Base-by-base conservation (phyloP, 2,888 invertebrate genomes). In the Drosophila neonasuta region DNA sequence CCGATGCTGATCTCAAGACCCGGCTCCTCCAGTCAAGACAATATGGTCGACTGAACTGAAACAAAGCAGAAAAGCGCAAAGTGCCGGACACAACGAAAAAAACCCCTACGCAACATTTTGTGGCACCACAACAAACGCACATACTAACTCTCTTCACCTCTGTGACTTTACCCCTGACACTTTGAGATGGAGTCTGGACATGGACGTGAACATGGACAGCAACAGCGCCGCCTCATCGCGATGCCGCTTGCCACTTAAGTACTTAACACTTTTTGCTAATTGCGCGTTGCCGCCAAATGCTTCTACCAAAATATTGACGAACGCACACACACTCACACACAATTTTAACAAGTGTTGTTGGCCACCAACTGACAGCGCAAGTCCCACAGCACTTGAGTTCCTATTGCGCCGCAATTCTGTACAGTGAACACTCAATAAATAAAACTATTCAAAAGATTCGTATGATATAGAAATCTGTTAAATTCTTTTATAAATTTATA, bases 231-330 rank as follows among this genome's bases (percentile, higher is more conserved):
- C 74, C 83, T 68, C 69, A 59, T 34, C 87, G 72, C 56, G 46
- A 56, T 48, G 50, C 74, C 74, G 58, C 72, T 71, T 71, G 86
- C 86, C 86, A 83, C 87, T 84, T 84, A 86, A 87, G 87, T 87
- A 87, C 87, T 84, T 84, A 84, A 87, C 84, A 87, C 84, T 87
- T 83, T 87, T 87, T 77, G 86, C 84, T 84, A 84, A 84, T 84
- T 87, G 86, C 74, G 77, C 74, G 68, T 74, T 74, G 52, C 75
- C 77, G 73, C 74, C 74, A 86, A 84, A 84, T 71, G 80, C 70
- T 71, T 85, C 81, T 79, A 73, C 69, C 75, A 73, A 66, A 68
- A 74, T 74, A 72, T 74, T 80, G 86, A 86, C 81, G 71, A 54
- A 36, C 52, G 71, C 62, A 70, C 49, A 55, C 44, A 46, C 48